These are phyloP conservation scores for Polydrusus cervinus DNA, from an alignment of 2,888 invertebrate genomes.

Conservation along the genomic window DNA sequence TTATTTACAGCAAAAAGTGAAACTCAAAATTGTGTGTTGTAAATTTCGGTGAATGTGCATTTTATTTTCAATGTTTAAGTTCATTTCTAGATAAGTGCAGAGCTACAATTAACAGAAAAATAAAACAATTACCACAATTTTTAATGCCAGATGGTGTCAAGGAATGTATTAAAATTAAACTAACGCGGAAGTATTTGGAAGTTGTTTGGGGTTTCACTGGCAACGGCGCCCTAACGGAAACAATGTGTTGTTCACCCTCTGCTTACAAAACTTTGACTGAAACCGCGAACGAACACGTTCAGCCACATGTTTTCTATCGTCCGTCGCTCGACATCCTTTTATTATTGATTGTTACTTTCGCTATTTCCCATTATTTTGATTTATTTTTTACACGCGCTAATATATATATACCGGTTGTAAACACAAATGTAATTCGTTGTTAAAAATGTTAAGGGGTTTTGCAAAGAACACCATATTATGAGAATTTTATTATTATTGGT, in stretches of 20 bases:
- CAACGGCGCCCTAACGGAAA: constrained; percentile 45
- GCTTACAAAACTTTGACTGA: constrained; percentile 68
- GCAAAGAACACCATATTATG: too few relatives aligned
- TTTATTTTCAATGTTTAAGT: neutral
- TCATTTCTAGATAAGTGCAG: neutral
- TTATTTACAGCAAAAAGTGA: too few relatives aligned
- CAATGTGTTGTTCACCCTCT: constrained; percentile 61
- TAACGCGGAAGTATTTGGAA: neutral
- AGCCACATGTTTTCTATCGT: constrained; percentile 63
- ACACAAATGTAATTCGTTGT: neutral
- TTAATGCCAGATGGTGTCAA: neutral
- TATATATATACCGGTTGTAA: constrained; percentile 27
- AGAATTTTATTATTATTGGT: too few relatives aligned
- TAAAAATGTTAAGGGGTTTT: too few relatives aligned
- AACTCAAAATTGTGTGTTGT: too few relatives aligned
- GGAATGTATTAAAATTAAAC: constrained; percentile 4
- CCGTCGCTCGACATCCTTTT: constrained; percentile 65
- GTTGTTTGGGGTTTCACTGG: constrained; percentile 41
- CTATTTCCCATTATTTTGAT: constrained; percentile 61
- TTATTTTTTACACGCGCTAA: constrained; percentile 58
- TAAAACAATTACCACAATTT: constrained; percentile 17
- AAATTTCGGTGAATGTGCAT: neutral
- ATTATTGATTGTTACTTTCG: constrained; percentile 70
- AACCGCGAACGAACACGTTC: constrained; percentile 60
- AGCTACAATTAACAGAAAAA: neutral